A percentile compares a stretch with the other conserved stretches of the same genome.
phyloP scores from a whole-genome alignment of 2,888 invertebrate species.

The Sturmia bella region DNA sequence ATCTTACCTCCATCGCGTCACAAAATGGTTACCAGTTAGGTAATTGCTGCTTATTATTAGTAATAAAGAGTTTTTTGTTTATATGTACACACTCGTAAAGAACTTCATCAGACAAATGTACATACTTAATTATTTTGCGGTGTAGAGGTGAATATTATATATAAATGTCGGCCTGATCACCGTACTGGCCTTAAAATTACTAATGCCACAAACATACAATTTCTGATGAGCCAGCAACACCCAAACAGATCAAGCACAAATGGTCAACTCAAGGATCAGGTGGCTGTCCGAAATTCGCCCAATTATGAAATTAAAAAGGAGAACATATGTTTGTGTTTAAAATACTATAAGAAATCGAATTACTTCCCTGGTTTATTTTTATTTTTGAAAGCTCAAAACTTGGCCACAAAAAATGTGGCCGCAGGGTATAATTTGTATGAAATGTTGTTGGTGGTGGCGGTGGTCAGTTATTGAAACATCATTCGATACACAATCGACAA shows the following conservation, averaged over 20 bases:
- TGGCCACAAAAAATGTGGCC: slow-evolving; percentile 57
- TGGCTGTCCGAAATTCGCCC: slow-evolving; percentile 49
- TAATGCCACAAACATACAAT: slow-evolving; percentile 52
- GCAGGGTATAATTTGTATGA: slow-evolving; percentile 65
- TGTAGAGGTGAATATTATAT: too few relatives aligned
- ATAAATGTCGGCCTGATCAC: too few relatives aligned
- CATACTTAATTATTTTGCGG: too few relatives aligned
- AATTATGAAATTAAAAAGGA: slow-evolving; percentile 12
- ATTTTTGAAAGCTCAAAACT: slow-evolving; percentile 62
- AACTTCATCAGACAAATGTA: too few relatives aligned
- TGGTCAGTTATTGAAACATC: slow-evolving; percentile 69
- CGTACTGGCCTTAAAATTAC: slow-evolving; percentile 37
- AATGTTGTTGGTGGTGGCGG: slow-evolving; percentile 54
- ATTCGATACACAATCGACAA: slow-evolving; percentile 50
- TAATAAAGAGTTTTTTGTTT: too few relatives aligned
- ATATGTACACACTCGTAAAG: too few relatives aligned
- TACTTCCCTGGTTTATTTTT: slow-evolving; percentile 72
- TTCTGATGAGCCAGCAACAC: slow-evolving; percentile 11
- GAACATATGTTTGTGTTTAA: slow-evolving; percentile 42
- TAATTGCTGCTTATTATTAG: too few relatives aligned
- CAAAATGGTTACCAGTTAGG: too few relatives aligned
- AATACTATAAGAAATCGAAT: slow-evolving; percentile 65
- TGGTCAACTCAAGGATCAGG: slow-evolving; percentile 63
- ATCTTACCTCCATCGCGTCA: too few relatives aligned
- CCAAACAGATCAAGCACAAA: slow-evolving; percentile 29